Conservation (phyloP, 1,140 invertebrate species). For the Zaprionus tsacasi region DNA sequence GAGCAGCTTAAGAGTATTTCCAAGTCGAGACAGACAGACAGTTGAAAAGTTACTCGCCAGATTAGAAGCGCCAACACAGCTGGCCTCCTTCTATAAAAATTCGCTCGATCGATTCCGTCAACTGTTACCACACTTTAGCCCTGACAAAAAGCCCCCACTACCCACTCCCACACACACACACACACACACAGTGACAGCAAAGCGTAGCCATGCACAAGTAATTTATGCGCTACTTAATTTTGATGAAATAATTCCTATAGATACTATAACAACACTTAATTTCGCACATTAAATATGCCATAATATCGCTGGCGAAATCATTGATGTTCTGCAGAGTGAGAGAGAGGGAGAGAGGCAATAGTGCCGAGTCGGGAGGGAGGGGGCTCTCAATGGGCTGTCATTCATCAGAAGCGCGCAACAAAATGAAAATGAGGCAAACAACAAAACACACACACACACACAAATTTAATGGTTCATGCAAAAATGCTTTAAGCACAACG, state of each 20-base stretch:
- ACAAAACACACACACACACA: constrained; percentile 38
- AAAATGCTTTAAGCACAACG: constrained; percentile 53
- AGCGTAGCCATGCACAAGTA: constrained; percentile 52
- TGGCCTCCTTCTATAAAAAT: constrained; percentile 1
- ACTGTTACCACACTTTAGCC: constrained; percentile 50
- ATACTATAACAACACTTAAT: constrained; percentile 77
- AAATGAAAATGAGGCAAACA: constrained; percentile 71
- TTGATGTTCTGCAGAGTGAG: constrained; percentile 13
- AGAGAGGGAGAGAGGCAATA: not conserved
- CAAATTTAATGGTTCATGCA: constrained; percentile 72
- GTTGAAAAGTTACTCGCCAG: constrained; percentile 21
- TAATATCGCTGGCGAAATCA: constrained; percentile 44
- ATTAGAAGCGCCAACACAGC: constrained; percentile 22
- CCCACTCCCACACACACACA: constrained; percentile 27
- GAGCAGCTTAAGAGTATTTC: constrained; percentile 24
- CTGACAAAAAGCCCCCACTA: constrained; percentile 34
- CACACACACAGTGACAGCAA: not conserved
- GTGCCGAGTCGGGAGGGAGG: not conserved
- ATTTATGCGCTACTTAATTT: constrained; percentile 80
- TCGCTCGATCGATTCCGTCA: constrained; percentile 31
- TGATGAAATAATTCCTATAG: constrained; percentile 78
- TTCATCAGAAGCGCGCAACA: constrained; percentile 66
- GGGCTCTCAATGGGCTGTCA: constrained; percentile 67
- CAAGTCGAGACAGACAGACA: constrained; percentile 12
- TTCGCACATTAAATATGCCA: constrained; percentile 79